Conservation (phyloP, 2,113 vertebrate genomes). For the Pteruthius melanotis region DNA sequence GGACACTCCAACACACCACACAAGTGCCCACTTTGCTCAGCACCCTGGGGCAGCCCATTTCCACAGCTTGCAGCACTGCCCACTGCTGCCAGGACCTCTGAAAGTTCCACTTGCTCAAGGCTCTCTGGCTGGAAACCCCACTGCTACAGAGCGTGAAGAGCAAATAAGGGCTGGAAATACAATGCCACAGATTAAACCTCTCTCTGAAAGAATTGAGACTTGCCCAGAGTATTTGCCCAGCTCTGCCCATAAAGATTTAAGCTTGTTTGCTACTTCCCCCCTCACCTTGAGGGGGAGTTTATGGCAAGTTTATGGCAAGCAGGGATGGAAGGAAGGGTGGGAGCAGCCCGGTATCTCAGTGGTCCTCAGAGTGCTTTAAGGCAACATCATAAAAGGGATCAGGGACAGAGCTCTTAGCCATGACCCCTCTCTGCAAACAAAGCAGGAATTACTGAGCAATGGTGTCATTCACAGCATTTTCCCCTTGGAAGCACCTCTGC, state of each 20-base stretch:
- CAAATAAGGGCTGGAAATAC: constrained; percentile 13
- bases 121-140: neutral
- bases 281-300: constrained; percentile 14
- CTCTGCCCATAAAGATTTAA: constrained; percentile 23
- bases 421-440: constrained; percentile 44
- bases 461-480: neutral
- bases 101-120: neutral
- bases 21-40: neutral
- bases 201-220: neutral
- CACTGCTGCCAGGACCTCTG: neutral
- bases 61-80: neutral
- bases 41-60: neutral
- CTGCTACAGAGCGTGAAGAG: neutral
- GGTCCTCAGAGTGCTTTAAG: neutral
- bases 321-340: neutral
- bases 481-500: neutral
- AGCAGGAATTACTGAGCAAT: neutral
- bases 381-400: constrained; percentile 46
- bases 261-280: neutral
- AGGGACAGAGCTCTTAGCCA: constrained; percentile 18
- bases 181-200: neutral
- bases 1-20: neutral
- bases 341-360: neutral
- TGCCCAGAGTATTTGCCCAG: neutral
- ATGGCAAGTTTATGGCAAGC: neutral